Conservation (phyloP, 2,797 vertebrate genomes). For the Lophotriccus pileatus region DNA sequence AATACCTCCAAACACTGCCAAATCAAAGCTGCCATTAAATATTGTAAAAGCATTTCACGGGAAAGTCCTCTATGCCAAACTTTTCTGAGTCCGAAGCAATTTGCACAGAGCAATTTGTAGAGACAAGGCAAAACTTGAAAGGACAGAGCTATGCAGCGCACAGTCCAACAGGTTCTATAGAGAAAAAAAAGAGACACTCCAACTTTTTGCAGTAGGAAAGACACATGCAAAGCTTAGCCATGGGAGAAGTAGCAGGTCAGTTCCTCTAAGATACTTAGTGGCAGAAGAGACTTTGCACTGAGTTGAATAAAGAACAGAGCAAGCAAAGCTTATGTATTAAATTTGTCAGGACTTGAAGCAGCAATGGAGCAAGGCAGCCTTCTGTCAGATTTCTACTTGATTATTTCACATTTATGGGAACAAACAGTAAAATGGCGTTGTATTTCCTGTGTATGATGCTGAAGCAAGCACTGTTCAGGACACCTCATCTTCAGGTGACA, state of each 20-base stretch:
- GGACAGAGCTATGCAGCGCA: not conserved
- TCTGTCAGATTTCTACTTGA: not conserved
- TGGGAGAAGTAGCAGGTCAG: not conserved
- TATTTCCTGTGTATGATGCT: not conserved
- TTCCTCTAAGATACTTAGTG: not conserved
- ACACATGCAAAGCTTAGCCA: not conserved
- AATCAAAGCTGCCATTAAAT: not conserved
- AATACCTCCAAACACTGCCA: not conserved
- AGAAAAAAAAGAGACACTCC: not conserved
- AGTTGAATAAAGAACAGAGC: not conserved
- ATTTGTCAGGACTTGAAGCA: not conserved
- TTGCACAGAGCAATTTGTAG: not conserved
- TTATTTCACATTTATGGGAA: not conserved
- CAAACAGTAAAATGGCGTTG: not conserved
- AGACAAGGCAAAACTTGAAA: not conserved
- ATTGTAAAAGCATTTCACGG: not conserved
- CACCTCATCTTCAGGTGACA: not conserved
- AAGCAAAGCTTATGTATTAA: not conserved
- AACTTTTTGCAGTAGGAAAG: not conserved
- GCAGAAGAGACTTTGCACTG: not conserved
- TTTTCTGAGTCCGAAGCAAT: not conserved
- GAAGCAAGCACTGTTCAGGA: not conserved
- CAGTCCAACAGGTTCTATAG: not conserved
- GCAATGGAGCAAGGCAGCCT: not conserved
- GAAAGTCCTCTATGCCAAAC: not conserved